Evolutionary conservation across 2,797 vertebrate species (phyloP).

Genomic region (Dendrocincla fuliginosa): DNA sequence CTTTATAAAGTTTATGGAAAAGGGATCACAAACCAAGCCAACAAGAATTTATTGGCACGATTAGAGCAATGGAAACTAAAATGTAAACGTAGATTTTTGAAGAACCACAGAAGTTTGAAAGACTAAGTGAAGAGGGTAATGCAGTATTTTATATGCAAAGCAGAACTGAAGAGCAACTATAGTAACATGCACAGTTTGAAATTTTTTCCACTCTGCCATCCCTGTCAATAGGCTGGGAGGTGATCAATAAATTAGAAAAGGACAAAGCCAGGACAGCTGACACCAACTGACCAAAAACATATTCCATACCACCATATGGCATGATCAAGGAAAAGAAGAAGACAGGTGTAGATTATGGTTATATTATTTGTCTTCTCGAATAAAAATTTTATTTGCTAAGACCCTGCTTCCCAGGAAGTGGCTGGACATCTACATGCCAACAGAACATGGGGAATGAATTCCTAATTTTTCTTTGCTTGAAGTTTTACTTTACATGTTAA

Average conservation of each 20-base stretch:
- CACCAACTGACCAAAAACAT: accelerated
- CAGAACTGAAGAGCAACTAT: not conserved
- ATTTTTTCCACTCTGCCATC: not conserved
- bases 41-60: not conserved
- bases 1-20: not conserved
- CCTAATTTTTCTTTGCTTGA: not conserved
- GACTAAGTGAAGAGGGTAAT: not conserved
- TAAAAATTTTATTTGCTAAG: accelerated
- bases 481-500: not conserved
- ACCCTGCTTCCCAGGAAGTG: not conserved
- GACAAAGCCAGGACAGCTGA: not conserved
- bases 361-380: not conserved
- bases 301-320: not conserved
- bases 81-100: not conserved
- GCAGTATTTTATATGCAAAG: not conserved
- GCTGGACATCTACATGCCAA: not conserved
- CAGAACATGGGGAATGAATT: not conserved
- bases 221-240: accelerated
- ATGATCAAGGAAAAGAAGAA: not conserved
- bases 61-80: not conserved
- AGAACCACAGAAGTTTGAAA: not conserved
- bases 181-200: not conserved
- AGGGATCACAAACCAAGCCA: accelerated
- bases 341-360: accelerated
- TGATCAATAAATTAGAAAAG: not conserved